Evolutionary conservation across 1,140 invertebrate genomes (phyloP), one percentile per base, ranked within the genome.

Genomic region (Drosophila elegans): DNA sequence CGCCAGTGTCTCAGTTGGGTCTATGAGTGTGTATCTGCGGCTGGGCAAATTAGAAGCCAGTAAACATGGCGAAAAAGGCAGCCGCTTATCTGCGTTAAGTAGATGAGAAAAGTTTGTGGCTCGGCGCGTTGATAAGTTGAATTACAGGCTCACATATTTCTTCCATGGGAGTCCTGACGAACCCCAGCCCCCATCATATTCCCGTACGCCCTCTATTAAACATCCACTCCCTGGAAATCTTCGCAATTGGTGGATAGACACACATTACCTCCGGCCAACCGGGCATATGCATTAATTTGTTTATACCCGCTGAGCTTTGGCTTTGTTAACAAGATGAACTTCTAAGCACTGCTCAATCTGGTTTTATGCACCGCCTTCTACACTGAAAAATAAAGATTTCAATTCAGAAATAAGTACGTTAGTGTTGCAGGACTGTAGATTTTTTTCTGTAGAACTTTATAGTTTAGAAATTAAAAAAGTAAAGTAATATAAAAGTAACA

Each of bases 101-200:
- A 89, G 84, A 89, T 89, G 84, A 90, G 84, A 89, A 89, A 89
- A 89, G 85, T 89, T 89, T 89, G 76, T 63, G 74, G 83, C 84
- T 84, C 68, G 60, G 51, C 67, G 62, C 77, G 84, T 89, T 89
- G 80, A 89, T 89, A 89, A 89, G 57, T 90, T 90, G 85, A 90
- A 90, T 89, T 78, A 89, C 85, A 74, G 54, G 68, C 62, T 66
- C 57, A 66, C 79, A 86, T 88, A 83, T 76, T 69, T 88, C 62
- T 60, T 64, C 45, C 79, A 79, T 73, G 64, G 66, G 34, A 72
- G 61, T 67, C 38, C 54, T 46, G 41, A 25, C 67, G 42, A 68
- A 6, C 36, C 16, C n/a, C 4, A 12, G 5, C 7, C 45, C 27
- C 25, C 60, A 21, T 21, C 12, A 29, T n/a, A 4, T 10, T 13